Evolutionary conservation across 2,888 invertebrate species (phyloP), one percentile per base, ranked within the genome.

Genomic region (Apomyelois bistriatella): DNA sequence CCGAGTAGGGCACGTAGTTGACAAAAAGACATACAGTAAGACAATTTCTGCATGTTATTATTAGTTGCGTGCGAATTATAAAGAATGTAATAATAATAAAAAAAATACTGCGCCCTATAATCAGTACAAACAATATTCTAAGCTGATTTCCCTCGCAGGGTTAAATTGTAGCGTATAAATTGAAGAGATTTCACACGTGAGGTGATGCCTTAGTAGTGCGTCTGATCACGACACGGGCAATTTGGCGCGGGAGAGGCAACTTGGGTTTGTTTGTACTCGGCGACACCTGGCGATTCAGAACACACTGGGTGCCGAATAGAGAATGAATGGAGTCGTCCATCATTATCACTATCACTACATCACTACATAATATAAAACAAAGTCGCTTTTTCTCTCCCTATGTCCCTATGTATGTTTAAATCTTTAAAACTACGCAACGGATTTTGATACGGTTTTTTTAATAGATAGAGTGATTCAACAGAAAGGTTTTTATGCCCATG

Each of bases 121-220:
- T 76, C 69, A 69, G 22, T 68, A 68, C 15, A 15, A 49, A 13
- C 36, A 10, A 32, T 40, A 28, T 48, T 22, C 13, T 36, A 37
- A 65, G 65, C 63, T 66, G 74, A 70, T 73, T 76, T 74, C 72
- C 70, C 70, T 68, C 62, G 55, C 58, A 56, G 67, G 70, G 74
- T 74, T 76, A 70, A 72, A 73, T 72, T 68, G 71, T 76, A 70
- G 74, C 74, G 76, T 79, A 71, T 80, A 80, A 82, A 82, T 82
- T 79, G 77, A 71, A 76, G 79, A 76, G 85, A 83, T 88, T 87
- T 87, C 71, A 81, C 81, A 82, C 81, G 77, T 80, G 85, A 84
- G 65, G 67, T 67, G 81, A 79, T 67, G 74, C 84, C 85, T 70
- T 84, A 82, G 80, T 75, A 80, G 84, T 86, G 83, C 77, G 76